Conservation (phyloP, 2,797 vertebrate genomes). For the Adelosebastes latens region DNA sequence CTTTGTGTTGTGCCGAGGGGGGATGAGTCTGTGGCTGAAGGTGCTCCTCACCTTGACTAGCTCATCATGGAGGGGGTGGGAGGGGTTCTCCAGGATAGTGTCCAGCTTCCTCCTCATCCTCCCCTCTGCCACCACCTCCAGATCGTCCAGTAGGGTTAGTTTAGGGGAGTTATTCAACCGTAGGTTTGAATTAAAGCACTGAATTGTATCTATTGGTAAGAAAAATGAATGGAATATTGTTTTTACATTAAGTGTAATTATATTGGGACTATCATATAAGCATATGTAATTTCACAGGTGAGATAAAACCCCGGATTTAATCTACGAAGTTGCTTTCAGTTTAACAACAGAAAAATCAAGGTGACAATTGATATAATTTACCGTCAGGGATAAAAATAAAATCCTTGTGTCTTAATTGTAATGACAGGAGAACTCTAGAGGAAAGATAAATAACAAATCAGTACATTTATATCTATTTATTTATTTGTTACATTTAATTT, state of each 20-base stretch:
- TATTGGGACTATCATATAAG: background rate
- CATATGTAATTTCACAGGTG: background rate
- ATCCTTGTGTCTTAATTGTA: background rate
- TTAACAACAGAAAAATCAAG: background rate
- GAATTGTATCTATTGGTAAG: background rate
- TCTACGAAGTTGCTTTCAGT: background rate
- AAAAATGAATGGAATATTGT: background rate
- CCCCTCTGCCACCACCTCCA: no score
- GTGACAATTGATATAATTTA: background rate
- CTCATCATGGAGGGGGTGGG: no score
- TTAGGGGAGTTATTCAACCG: background rate
- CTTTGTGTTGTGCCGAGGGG: no score
- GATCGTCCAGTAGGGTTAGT: no score
- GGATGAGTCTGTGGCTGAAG: no score
- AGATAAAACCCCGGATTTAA: background rate
- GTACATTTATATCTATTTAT: no score
- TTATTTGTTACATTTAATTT: no score
- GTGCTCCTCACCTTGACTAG: no score
- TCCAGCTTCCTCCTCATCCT: no score
- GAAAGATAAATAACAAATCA: background rate
- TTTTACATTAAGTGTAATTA: background rate
- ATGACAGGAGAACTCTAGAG: background rate
- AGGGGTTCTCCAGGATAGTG: no score
- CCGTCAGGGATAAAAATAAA: background rate
- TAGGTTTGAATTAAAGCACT: background rate